A percentile compares a stretch with the other conserved stretches of the same genome.
Conservation (phyloP, 1,140 invertebrate genomes). For the Periplaneta americana region DNA sequence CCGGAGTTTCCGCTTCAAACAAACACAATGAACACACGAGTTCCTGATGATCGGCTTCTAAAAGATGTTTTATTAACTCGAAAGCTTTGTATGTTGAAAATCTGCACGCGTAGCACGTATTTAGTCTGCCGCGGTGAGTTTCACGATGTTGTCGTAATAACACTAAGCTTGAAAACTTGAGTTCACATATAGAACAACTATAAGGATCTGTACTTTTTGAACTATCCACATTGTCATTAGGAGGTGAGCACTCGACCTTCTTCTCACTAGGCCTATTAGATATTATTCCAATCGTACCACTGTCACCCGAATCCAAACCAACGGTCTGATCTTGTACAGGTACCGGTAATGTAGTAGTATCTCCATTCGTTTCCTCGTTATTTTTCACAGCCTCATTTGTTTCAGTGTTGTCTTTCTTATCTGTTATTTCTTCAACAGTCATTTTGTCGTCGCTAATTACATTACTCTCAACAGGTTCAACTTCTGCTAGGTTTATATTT, state of each 20-base stretch:
- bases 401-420: not conserved
- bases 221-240: not conserved
- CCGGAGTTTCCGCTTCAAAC: constrained; percentile 36
- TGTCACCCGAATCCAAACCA: not conserved
- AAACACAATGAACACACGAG: constrained; percentile 45
- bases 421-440: not conserved
- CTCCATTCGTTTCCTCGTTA: not conserved
- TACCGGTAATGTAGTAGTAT: not conserved
- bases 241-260: not conserved
- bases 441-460: not conserved
- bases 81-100: constrained; percentile 11
- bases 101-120: constrained; percentile 14
- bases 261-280: not conserved
- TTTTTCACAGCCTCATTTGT: not conserved
- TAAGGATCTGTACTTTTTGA: constrained; percentile 31
- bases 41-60: constrained; percentile 40
- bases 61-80: constrained; percentile 29
- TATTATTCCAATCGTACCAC: not conserved
- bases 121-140: constrained; percentile 5
- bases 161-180: constrained; percentile 13
- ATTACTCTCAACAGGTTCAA: not conserved
- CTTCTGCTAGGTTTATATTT: not conserved
- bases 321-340: not conserved
- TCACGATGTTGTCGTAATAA: constrained; percentile 9
- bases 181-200: constrained; percentile 31